Evolutionary conservation across 2,888 invertebrate genomes (phyloP), one percentile per base, ranked within the genome.

Genomic region (Mallateleia sp.): DNA sequence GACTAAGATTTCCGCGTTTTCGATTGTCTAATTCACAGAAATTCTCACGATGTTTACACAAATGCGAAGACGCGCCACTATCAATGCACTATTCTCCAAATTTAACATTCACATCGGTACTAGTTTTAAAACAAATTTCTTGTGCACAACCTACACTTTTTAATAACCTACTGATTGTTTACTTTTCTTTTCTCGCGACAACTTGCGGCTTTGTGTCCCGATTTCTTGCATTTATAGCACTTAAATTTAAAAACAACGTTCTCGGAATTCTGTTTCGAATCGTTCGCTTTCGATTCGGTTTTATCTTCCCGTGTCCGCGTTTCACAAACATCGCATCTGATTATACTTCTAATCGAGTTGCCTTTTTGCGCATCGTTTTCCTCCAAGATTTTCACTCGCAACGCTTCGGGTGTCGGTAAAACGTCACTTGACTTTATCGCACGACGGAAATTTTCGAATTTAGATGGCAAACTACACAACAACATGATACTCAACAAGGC

Each of bases 231-330:
- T n/a, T 56, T 56, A 28, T 56, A n/a, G 11, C 54, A 56, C 4
- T 28, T 56, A 5, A 56, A 56, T 28, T 28, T 56, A 56, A 28
- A 56, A 28, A 56, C 52, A 22, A 52, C 22, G 6, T 52, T 24
- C 22, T 52, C 52, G 14, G 52, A 52, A 52, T 52, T 52, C 14
- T 22, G 22, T 20, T 52, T 52, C 38, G 38, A 38, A 38, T 11
- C 38, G 14, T 38, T 38, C 38, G 38, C 8, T 14, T 38, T 38
- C 38, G 38, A 11, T 6, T 14, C 38, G 8, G 38, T 38, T 38
- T 38, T 52, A 52, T 52, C 24, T 52, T 52, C 24, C 24, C 52
- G 9, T 52, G 2, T 15, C 54, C 5, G 7, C 28, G 11, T 38
- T 38, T 38, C 11, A 11, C 11, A 38, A 38, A 38, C 38, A 38